phyloP scores from a whole-genome alignment of 2,888 invertebrate genomes.

The Autographa pulchrina region DNA sequence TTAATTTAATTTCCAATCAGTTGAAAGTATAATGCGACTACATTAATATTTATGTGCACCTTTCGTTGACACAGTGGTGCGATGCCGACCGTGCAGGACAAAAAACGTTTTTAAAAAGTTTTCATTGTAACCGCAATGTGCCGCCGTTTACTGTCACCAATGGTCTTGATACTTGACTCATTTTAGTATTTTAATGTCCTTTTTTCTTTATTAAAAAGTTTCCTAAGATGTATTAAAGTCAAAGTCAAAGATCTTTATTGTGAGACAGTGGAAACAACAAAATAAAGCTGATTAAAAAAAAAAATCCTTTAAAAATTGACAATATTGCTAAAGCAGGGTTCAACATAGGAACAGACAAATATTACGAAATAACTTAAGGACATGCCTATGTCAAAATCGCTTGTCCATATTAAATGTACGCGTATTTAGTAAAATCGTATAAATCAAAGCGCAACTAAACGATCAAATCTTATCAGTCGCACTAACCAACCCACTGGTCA shows the following conservation, averaged over 20 bases:
- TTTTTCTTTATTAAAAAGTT: no score
- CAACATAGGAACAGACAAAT: no score
- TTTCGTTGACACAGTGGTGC: constrained; percentile 68
- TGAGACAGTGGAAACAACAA: no score
- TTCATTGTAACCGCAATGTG: constrained; percentile 73
- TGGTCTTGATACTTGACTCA: constrained; percentile 59
- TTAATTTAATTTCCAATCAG: constrained; percentile 51
- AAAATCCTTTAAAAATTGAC: no score
- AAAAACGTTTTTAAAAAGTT: constrained; percentile 74
- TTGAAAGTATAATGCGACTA: constrained; percentile 51
- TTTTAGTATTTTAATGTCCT: no score
- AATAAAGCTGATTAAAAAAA: no score
- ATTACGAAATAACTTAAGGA: no score
- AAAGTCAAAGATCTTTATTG: no score
- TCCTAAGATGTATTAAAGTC: no score
- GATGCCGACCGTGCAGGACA: constrained; percentile 61
- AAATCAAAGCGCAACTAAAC: constrained; percentile 17
- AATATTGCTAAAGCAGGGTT: no score
- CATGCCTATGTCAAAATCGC: not conserved
- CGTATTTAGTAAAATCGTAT: not conserved
- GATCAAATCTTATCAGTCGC: constrained; percentile 48
- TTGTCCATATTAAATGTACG: not conserved
- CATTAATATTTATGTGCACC: constrained; percentile 68
- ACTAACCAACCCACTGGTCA: constrained; percentile 69
- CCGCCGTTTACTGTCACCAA: constrained; percentile 48